phyloP scores from a whole-genome alignment of 2,888 invertebrate species.

The Macaria liturata region DNA sequence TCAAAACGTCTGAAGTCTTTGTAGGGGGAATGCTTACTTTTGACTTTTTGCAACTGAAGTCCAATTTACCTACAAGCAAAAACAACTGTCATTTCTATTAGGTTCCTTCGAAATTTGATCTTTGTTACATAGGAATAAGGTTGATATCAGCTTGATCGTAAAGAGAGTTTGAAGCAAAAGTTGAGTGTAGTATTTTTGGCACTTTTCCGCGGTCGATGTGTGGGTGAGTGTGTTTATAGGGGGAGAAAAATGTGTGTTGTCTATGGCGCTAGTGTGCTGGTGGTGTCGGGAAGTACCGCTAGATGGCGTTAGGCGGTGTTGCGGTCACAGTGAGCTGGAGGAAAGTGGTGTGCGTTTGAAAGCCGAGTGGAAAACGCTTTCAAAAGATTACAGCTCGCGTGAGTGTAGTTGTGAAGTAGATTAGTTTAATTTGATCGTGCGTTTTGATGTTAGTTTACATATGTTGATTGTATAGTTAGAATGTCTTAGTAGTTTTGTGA shows the following conservation, averaged over 20 bases:
- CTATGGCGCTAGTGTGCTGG: constrained; percentile 70
- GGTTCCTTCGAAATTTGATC: constrained; percentile 29
- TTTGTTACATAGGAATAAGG: neutral
- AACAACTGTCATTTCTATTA: constrained; percentile 37
- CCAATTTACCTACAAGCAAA: constrained; percentile 37
- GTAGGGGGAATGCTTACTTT: constrained; percentile 24
- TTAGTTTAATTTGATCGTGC: constrained; percentile 38
- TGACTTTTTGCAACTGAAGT: constrained; percentile 37
- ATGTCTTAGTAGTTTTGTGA: neutral
- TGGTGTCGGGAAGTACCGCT: constrained; percentile 43
- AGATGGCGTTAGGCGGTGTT: constrained; percentile 66
- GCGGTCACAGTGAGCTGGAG: constrained; percentile 47
- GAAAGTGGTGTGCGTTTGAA: constrained; percentile 50
- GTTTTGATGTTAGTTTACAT: constrained; percentile 13
- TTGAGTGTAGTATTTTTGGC: constrained; percentile 55
- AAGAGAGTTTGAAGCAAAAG: constrained; percentile 36
- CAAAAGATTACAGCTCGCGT: constrained; percentile 49
- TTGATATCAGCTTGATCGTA: constrained; percentile 30
- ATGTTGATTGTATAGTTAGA: constrained; percentile 6
- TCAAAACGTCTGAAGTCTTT: constrained; percentile 39
- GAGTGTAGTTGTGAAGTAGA: constrained; percentile 36
- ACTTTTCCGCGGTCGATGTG: constrained; percentile 59
- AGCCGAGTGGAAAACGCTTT: constrained; percentile 59
- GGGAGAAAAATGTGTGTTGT: constrained; percentile 54
- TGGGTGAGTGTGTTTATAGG: constrained; percentile 54